Percentiles rank a stretch among this genome's conserved stretches.
These are phyloP conservation scores for Perizoma affinitatum DNA, from an alignment of 2,888 invertebrate genomes.

Conservation along the genomic window DNA sequence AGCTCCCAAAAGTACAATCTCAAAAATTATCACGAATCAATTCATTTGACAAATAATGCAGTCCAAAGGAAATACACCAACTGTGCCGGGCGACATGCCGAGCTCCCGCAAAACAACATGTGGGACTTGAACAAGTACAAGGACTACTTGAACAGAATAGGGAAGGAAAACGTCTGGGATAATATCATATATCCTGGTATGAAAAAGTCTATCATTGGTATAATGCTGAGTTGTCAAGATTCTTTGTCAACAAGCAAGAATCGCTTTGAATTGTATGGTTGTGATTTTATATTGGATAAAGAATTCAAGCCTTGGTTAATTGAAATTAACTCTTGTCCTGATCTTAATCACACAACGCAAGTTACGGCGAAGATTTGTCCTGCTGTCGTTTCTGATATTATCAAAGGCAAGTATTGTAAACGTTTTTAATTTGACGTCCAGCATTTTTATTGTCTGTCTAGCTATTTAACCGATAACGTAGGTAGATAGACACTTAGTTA, in stretches of 20 bases:
- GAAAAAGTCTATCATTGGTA: conserved; percentile 91
- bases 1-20: conserved; percentile 92
- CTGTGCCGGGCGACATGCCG: conserved; percentile 77
- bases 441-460: no score
- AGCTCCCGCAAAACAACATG: conserved; percentile 92
- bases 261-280: conserved; percentile 95
- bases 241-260: conserved; percentile 87
- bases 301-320: conserved; percentile 94
- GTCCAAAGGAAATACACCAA: conserved; percentile 90
- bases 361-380: conserved; percentile 93
- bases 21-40: conserved; percentile 91
- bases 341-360: conserved; percentile 91
- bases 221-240: conserved; percentile 91
- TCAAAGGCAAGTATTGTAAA: conserved; percentile 87
- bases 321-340: conserved; percentile 96
- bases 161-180: conserved; percentile 86
- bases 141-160: conserved; percentile 83
- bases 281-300: conserved; percentile 95
- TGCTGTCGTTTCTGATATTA: conserved; percentile 90
- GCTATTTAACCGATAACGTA: no score
- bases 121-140: conserved; percentile 91
- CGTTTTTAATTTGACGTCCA: neutral
- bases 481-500: neutral
- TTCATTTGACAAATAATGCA: conserved; percentile 95
- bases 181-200: conserved; percentile 92